Evolutionary conservation across 2,113 vertebrate species (phyloP).

Genomic region (Pholis gunnellus): DNA sequence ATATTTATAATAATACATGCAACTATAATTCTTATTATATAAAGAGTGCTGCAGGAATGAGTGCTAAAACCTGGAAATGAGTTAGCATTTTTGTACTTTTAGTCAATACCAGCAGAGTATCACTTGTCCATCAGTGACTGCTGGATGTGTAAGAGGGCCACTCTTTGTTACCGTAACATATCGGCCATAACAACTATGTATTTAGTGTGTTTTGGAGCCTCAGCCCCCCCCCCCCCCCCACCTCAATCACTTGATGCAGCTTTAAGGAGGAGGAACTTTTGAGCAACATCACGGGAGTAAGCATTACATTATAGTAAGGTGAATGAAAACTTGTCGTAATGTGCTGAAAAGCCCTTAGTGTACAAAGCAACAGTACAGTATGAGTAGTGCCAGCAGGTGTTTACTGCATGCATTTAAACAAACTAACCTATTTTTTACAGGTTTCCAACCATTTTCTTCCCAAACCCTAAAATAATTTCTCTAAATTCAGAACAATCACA

Average conservation of each 20-base stretch:
- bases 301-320: background rate
- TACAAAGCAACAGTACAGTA: background rate
- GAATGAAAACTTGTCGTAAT: background rate
- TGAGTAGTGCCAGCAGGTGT: background rate
- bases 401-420: background rate
- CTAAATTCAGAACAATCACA: background rate
- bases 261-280: background rate
- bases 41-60: too few relatives aligned
- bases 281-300: background rate
- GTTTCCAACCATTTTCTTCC: background rate
- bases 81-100: too few relatives aligned
- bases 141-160: background rate
- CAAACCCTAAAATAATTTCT: background rate
- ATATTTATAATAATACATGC: background rate
- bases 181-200: background rate
- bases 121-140: background rate
- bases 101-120: background rate
- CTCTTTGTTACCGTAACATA: background rate
- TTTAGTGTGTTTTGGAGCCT: background rate
- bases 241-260: background rate
- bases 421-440: background rate
- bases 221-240: background rate
- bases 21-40: too few relatives aligned
- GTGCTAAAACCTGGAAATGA: too few relatives aligned
- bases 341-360: slow-evolving; percentile 21